A percentile compares a stretch with the other conserved stretches of the same genome.
These are phyloP conservation scores for Lutjanus erythropterus DNA, from an alignment of 2,113 vertebrate genomes.

Conservation along the genomic window DNA sequence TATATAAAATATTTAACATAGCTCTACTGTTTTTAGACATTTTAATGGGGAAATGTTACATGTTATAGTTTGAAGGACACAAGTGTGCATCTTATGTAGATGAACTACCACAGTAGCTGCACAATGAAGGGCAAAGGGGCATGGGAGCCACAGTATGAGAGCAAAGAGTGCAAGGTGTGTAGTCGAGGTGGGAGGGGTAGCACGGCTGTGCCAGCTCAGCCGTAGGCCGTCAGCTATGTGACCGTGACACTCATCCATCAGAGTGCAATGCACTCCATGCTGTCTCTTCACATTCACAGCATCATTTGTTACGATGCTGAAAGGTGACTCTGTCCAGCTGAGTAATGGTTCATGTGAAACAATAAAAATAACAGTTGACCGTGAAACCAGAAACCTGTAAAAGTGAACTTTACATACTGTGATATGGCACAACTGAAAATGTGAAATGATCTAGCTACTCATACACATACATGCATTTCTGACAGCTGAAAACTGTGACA, in stretches of 20 bases:
- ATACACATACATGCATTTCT: not conserved
- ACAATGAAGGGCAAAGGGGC: slow-evolving; percentile 34
- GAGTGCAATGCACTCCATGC: not conserved
- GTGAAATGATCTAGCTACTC: not conserved
- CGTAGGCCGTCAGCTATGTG: slow-evolving; percentile 23
- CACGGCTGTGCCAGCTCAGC: slow-evolving; percentile 12
- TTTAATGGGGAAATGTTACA: too few species aligned
- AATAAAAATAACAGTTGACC: slow-evolving; percentile 14
- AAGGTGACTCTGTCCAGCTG: slow-evolving; percentile 27
- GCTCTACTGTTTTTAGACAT: too few species aligned
- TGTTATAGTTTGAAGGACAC: too few species aligned
- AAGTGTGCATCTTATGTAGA: not conserved
- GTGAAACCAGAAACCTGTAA: not conserved
- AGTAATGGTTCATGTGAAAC: slow-evolving; percentile 7
- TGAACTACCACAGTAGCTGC: not conserved
- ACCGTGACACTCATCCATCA: not conserved
- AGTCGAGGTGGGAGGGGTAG: not conserved
- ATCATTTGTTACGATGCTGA: not conserved
- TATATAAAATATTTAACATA: too few species aligned
- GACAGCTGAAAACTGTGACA: not conserved
- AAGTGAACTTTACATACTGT: not conserved
- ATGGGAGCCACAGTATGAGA: slow-evolving; percentile 30
- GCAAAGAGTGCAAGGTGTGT: slow-evolving; percentile 36
- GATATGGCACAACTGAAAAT: not conserved
- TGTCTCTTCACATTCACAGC: slow-evolving; percentile 19